phyloP scores from a whole-genome alignment of 1,140 invertebrate genomes.

The Dendrolimus kikuchii region DNA sequence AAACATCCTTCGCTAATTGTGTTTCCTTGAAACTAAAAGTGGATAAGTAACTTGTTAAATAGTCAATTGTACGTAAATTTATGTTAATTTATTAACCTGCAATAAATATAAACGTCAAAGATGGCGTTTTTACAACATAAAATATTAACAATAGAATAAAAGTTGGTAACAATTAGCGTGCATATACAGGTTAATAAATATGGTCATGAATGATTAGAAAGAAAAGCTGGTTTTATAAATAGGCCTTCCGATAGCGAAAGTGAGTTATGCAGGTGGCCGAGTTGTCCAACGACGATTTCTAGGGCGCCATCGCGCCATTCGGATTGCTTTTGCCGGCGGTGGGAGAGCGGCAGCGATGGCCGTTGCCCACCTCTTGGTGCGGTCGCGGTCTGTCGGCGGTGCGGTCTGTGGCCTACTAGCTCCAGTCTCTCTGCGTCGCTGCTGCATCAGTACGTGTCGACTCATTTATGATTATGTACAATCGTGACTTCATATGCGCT shows the following conservation, averaged over 20 bases:
- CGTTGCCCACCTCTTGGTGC: constrained; percentile 5
- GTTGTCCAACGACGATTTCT: constrained; percentile 32
- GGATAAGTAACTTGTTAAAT: no score
- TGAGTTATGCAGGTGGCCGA: constrained; percentile 28
- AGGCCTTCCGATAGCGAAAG: constrained; percentile 39
- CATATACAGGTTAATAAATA: no score
- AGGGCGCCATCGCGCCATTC: constrained; percentile 27
- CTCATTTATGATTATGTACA: constrained; percentile 6
- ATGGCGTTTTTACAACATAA: no score
- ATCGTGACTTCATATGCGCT: constrained; percentile 17
- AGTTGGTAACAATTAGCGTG: no score
- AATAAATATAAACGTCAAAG: no score
- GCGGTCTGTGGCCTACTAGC: background rate
- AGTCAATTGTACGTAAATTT: no score
- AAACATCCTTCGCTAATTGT: no score
- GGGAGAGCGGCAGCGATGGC: constrained; percentile 14
- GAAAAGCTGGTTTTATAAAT: constrained; percentile 29
- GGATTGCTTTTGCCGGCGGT: constrained; percentile 18
- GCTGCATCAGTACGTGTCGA: constrained; percentile 33
- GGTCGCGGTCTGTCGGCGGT: constrained; percentile 19
- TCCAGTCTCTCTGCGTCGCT: constrained; percentile 23
- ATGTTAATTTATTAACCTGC: no score
- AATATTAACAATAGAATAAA: no score
- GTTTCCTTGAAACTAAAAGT: no score
- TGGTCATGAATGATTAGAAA: background rate